Evolutionary conservation across 2,113 vertebrate genomes (phyloP), one percentile per base, ranked within the genome.

Genomic region (Sporophila hypoxantha): DNA sequence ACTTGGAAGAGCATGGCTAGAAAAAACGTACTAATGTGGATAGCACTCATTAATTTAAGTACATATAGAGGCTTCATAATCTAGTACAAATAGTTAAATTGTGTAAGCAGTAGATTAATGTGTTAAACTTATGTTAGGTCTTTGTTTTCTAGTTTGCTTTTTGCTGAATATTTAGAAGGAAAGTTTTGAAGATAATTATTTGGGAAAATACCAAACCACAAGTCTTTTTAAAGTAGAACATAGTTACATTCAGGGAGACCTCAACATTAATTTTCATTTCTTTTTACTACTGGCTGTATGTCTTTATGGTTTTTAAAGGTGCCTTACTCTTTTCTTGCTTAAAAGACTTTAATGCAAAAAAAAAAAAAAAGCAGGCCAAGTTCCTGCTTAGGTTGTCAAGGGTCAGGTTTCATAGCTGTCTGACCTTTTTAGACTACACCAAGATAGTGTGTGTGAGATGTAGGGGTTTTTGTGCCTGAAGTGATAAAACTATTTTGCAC

Each of bases 331-430:
- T 82, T 75, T 56, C 55, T 67, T 71, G 21, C 60, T 82, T 79
- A 39, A 91, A 73, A 85, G 69, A 41, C 19, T 65, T 44, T 13
- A 47, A 32, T 79, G 21, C 9, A 82, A 46, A 76, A 81, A 78
- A 71, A 69, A 83, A 85, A 77, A 25, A 3, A 30, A 84, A 91
- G 41, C 34, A 37, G 61, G 8, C 30, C n/a, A 57, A 41, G 41
- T 52, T 92, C 34, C 73, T 76, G 25, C 64, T 94, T 77, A 59
- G 66, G 23, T 82, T 92, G 86, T 69, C 78, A 87, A n/a, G 66
- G 61, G 75, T 86, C 65, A 71, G 42, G 93, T 95, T 92, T 79
- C 67, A 37, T 92, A 85, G 85, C 41, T 73, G 47, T 53, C 76
- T 93, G 75, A 69, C 66, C 71, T 88, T 93, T 93, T 52, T 25